phyloP scores from a whole-genome alignment of 2,113 vertebrate genomes.

The Dromaius novaehollandiae region DNA sequence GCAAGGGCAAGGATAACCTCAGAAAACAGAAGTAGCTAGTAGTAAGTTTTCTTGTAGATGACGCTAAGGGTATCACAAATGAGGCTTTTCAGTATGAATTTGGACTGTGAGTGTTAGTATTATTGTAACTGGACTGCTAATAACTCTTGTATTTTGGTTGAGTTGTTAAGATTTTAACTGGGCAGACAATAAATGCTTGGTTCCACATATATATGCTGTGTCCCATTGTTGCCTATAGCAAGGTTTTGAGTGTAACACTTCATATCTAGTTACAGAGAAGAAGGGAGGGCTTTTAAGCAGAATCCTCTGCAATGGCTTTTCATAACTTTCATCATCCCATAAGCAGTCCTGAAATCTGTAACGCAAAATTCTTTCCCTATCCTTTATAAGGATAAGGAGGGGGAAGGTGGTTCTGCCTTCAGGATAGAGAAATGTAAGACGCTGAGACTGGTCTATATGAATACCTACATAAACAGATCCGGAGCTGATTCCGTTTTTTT shows the following conservation, averaged over 20 bases:
- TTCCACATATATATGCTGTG: not conserved
- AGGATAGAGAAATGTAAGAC: not conserved
- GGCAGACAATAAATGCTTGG: not conserved
- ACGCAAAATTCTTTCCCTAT: not conserved
- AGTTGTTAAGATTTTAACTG: not conserved
- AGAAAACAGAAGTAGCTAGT: not conserved
- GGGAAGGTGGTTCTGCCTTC: not conserved
- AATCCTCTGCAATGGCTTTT: not conserved
- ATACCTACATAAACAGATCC: not conserved
- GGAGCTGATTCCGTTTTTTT: rapidly evolving
- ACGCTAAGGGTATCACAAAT: too few species aligned
- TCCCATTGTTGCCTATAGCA: not conserved
- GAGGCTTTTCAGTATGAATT: too few species aligned
- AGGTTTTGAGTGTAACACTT: not conserved
- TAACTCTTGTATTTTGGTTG: not conserved
- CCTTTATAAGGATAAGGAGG: not conserved
- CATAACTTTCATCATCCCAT: not conserved
- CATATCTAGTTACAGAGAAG: not conserved
- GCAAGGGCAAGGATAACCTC: not conserved
- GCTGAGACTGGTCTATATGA: not conserved
- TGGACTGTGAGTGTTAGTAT: not conserved
- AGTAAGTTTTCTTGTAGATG: too few species aligned
- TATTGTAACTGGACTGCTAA: not conserved
- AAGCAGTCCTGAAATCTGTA: not conserved
- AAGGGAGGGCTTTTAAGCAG: not conserved